These are phyloP conservation scores for Watsonalla cultraria DNA, from an alignment of 2,888 invertebrate genomes.

Conservation along the genomic window DNA sequence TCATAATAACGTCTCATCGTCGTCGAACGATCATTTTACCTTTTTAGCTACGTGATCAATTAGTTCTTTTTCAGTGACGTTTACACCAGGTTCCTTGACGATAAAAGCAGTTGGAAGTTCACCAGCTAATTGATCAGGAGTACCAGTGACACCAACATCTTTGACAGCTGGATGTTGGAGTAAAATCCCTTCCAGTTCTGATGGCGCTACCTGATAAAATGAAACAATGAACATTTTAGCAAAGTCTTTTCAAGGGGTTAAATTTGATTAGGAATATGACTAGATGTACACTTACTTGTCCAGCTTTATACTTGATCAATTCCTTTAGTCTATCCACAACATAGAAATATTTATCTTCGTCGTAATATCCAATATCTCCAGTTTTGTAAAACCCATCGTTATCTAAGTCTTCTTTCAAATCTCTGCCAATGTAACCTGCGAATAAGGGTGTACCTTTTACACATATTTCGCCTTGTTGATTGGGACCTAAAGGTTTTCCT, in stretches of 20 bases:
- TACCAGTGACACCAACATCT: slow-evolving; percentile 52
- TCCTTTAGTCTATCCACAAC: slow-evolving; percentile 60
- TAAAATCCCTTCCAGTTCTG: slow-evolving; percentile 53
- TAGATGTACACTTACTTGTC: slow-evolving; percentile 40
- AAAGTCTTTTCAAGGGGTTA: not conserved
- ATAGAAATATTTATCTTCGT: slow-evolving; percentile 52
- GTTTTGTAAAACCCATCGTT: slow-evolving; percentile 56
- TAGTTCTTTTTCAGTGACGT: slow-evolving; percentile 44
- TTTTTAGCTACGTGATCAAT: slow-evolving; percentile 43
- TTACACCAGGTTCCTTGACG: slow-evolving; percentile 33
- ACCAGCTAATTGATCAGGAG: slow-evolving; percentile 43
- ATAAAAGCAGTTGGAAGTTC: slow-evolving; percentile 59
- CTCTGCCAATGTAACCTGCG: slow-evolving; percentile 48
- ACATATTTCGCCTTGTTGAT: slow-evolving; percentile 51
- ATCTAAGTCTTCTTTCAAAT: slow-evolving; percentile 38
- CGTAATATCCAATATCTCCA: slow-evolving; percentile 58
- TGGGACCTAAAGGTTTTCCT: slow-evolving; percentile 42
- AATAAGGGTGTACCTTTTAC: slow-evolving; percentile 51
- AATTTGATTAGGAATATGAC: not conserved
- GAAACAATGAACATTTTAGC: not conserved
- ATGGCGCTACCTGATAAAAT: slow-evolving; percentile 49
- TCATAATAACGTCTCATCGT: no score
- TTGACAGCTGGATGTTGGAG: slow-evolving; percentile 48
- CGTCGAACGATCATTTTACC: slow-evolving; percentile 22
- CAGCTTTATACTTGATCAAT: slow-evolving; percentile 58